Percentiles rank a stretch among this genome's conserved stretches.
These are phyloP conservation scores for Temnothorax ravouxi DNA, from an alignment of 2,888 invertebrate species.

Conservation along the genomic window DNA sequence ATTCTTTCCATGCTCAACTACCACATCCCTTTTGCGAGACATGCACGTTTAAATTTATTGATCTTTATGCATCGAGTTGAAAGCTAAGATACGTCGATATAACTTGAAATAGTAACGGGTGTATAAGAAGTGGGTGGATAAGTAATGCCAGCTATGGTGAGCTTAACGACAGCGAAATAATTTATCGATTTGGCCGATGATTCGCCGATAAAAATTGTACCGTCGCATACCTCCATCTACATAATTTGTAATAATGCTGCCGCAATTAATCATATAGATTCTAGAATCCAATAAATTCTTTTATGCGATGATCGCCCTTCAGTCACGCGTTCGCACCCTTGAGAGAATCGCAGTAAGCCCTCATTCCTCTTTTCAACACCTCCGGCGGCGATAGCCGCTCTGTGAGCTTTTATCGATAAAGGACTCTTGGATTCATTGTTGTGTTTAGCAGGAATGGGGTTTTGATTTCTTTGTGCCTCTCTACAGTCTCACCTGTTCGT, in stretches of 20 bases:
- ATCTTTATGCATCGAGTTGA: no score
- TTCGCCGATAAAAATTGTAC: conserved; percentile 44
- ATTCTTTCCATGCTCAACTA: no score
- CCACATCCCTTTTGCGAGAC: no score
- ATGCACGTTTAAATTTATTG: no score
- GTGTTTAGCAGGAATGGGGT: neutral
- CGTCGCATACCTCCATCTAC: conserved; percentile 50
- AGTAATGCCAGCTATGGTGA: no score
- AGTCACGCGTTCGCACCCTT: conserved; percentile 50
- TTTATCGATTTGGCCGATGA: conserved; percentile 12
- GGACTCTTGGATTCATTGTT: neutral
- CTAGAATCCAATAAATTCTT: conserved; percentile 64
- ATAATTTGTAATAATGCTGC: neutral
- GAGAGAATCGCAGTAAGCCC: neutral
- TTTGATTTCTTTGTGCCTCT: neutral
- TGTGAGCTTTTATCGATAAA: neutral
- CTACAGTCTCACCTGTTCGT: neutral
- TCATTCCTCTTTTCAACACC: conserved; percentile 22
- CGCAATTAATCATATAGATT: conserved; percentile 46
- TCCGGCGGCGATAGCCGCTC: neutral
- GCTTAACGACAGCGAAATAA: neutral
- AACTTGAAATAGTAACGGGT: no score
- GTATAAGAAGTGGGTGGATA: no score
- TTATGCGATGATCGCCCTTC: conserved; percentile 38
- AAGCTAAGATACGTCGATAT: no score